Evolutionary conservation across 2,888 invertebrate genomes (phyloP).

Genomic region (Agrochola macilenta): DNA sequence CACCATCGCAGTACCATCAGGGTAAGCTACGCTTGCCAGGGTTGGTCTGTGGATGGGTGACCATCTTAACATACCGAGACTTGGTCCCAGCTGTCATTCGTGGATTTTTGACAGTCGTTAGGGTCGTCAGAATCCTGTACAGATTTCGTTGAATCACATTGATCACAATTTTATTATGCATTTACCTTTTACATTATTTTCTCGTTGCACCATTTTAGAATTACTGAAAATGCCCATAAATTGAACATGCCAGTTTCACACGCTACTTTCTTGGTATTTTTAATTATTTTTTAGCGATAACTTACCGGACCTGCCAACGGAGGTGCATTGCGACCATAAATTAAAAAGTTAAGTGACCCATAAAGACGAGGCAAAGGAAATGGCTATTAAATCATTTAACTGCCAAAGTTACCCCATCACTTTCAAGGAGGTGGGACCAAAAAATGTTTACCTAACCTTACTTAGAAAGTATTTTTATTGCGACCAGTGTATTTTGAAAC

Average conservation of each 20-base stretch:
- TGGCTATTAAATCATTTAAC: conserved; percentile 81
- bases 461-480: conserved; percentile 24
- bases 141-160: no score
- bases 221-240: conserved; percentile 12
- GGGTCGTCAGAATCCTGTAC: no score
- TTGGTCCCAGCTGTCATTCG: no score
- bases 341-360: conserved; percentile 80
- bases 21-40: no score
- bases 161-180: no score
- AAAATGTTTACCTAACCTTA: conserved; percentile 59
- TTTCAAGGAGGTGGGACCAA: conserved; percentile 67
- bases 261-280: conserved; percentile 28
- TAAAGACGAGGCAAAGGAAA: conserved; percentile 74
- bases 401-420: conserved; percentile 78
- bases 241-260: conserved; percentile 8
- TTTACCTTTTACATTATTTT: not conserved
- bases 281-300: conserved; percentile 48
- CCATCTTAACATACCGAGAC: no score
- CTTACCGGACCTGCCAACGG: conserved; percentile 35
- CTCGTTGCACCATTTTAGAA: not conserved
- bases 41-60: no score
- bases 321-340: conserved; percentile 74
- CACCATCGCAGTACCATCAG: no score
- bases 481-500: conserved; percentile 8
- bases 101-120: no score